Conservation (phyloP, 2,888 invertebrate genomes). For the Slavum lentiscoides region DNA sequence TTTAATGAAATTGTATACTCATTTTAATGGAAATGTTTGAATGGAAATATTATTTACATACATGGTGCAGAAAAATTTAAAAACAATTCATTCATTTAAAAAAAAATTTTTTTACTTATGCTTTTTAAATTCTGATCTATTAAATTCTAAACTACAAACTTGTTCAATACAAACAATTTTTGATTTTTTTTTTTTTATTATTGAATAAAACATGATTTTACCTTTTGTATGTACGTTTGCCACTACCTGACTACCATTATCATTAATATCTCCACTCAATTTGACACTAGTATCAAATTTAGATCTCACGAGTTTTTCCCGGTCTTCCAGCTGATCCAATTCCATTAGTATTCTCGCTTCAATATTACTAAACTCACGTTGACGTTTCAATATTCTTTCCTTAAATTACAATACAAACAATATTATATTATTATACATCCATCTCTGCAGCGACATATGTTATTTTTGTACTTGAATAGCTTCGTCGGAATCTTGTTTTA, state of each 20-base stretch:
- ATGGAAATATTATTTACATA: not conserved
- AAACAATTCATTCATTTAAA: not conserved
- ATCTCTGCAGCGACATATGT: not conserved
- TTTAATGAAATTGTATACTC: not conserved
- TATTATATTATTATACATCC: not conserved
- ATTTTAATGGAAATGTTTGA: not conserved
- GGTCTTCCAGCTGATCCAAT: constrained; percentile 56
- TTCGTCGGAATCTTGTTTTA: constrained; percentile 55
- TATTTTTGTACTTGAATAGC: constrained; percentile 40
- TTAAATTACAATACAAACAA: not conserved
- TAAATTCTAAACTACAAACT: constrained; percentile 43
- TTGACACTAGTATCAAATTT: constrained; percentile 47
- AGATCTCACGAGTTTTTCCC: constrained; percentile 53
- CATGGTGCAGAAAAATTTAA: not conserved
- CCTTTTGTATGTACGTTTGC: constrained; percentile 50
- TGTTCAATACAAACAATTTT: constrained; percentile 27
- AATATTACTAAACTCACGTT: constrained; percentile 56
- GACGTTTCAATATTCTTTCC: constrained; percentile 56
- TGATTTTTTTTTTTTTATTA: constrained; percentile 3
- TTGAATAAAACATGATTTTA: constrained; percentile 41
- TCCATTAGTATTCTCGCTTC: constrained; percentile 55
- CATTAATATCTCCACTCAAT: constrained; percentile 32
- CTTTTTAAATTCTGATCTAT: not conserved
- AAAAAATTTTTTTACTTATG: not conserved
- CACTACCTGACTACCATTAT: constrained; percentile 51